Evolutionary conservation across 2,797 vertebrate species (phyloP), one percentile per base, ranked within the genome.

Genomic region (Sandelia bainsii): DNA sequence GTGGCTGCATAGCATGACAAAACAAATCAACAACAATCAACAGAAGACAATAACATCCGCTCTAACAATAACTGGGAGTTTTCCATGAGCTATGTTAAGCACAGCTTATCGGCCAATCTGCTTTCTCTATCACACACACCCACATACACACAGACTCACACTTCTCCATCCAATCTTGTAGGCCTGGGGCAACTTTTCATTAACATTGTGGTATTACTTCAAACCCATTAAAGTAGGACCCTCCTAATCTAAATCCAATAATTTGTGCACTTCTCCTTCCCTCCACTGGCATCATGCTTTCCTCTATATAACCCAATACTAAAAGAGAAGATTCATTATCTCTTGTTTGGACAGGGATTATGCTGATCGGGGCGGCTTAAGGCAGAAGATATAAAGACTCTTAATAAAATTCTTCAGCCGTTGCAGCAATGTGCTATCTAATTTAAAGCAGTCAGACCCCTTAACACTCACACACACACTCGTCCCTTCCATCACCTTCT

Each of bases 271-370:
- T 84, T 86, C 88, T 84, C 84, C 81, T 80, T 85, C 79, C 75
- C 79, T 62, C 45, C 59, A 60, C 88, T 48, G 78, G 83, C 87
- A 79, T 88, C 75, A 69, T 88, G 86, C 82, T 82, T 88, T 58
- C 73, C 77, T 84, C 78, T 70, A 69, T 89, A 83, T 81, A 75
- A 78, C 87, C 80, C 78, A 69, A 71, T 34, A 70, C 84, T 76
- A 77, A 83, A 81, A 82, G 85, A 90, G 87, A 86, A 92, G 91
- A 94, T 95, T 94, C 91, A 93, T 94, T 93, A 94, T 94, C 93
- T 92, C 83, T 91, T 94, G 93, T 95, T 93, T 94, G 93, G 92
- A 92, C 79, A 85, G 80, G 93, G 93, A 94, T 95, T 94, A 95
- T 91, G 90, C 82, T 93, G 93, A 94, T 94, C 85, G 62, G 80